Evolutionary conservation across 2,888 invertebrate species (phyloP), one percentile per base, ranked within the genome.

Genomic region (Lumbricus terrestris): DNA sequence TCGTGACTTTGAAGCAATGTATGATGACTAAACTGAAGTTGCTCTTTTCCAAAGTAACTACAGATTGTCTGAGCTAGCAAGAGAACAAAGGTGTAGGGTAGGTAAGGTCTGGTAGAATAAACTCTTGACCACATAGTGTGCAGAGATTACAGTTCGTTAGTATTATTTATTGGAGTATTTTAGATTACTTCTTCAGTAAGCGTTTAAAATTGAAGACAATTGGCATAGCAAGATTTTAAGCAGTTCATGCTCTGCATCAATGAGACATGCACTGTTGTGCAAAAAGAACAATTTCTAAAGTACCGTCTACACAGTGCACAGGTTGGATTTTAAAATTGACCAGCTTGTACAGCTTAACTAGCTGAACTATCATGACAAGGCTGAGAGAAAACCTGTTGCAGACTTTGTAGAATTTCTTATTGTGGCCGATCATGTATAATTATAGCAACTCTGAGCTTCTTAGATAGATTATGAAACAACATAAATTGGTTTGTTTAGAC

Each of bases 1-100:
- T 69, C n/a, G n/a, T n/a, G n/a, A n/a, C n/a, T 8, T 4, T n/a
- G 16, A 69, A 69, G 69, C n/a, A 16, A 47, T n/a, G 13, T n/a
- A 69, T 69, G 69, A 69, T n/a, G 69, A 69, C 69, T n/a, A 69
- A 69, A 69, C 69, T 69, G 69, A n/a, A 69, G 69, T 69, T 69
- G 69, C 69, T 69, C 11, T 0, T n/a, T 69, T 69, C n/a, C 29
- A 69, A 69, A 69, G n/a, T 13, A 69, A 11, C n/a, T n/a, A 11
- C 69, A n/a, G 69, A 69, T 69, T 29, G 69, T 69, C 69, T 69
- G 69, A 69, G n/a, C 69, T 69, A 69, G 29, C 69, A 5, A 69
- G n/a, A 69, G n/a, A 69, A 16, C 69, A n/a, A n/a, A 69, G 29
- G 69, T n/a, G n/a, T 69, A 16, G 29, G n/a, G n/a, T n/a, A n/a